Evolutionary conservation across 2,888 invertebrate genomes (phyloP), one percentile per base, ranked within the genome.

Genomic region (Trichopoda pennipes): DNA sequence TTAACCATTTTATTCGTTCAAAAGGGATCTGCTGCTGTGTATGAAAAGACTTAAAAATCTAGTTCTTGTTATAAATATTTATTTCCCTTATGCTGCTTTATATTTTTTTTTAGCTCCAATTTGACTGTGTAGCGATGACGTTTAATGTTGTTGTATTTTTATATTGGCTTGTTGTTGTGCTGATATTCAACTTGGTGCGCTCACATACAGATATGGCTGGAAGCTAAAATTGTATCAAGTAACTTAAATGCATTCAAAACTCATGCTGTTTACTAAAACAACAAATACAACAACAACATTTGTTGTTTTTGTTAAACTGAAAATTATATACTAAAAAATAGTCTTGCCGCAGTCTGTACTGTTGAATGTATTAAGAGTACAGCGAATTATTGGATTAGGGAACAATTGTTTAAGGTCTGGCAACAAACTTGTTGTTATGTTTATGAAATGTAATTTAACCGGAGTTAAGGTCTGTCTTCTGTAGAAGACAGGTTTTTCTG

Each of bases 141-240:
- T 47, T 17, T 63, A 28, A 47, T 19, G 35, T 51, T 51, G 35
- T 35, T 9, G 35, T 66, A 35, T 51, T 66, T 49, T 38, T 19
- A 66, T 23, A 12, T 44, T 44, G 16, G 16, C 16, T 44, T 38
- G 38, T 58, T 63, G 35, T 53, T 53, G 53, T 35, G 21, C 53
- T 49, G 74, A 56, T 66, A 44, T 14, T 60, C 55, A 55, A 51
- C 44, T 47, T 60, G 38, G 35, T 68, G 49, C 61, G 14, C 47
- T 28, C 8, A 28, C 28, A 28, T 28, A 28, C 28, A 61, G 16
- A 73, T 58, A 58, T 78, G 69, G 64, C 79, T 78, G 70, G 70
- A 70, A 79, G 82, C 82, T 79, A 68, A 79, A 82, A 81, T 79
- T 72, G 79, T 75, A 75, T 64, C 64, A 78, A 70, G 69, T 73